Conservation (phyloP, 2,113 vertebrate genomes). For the Leptobrachium leishanense region DNA sequence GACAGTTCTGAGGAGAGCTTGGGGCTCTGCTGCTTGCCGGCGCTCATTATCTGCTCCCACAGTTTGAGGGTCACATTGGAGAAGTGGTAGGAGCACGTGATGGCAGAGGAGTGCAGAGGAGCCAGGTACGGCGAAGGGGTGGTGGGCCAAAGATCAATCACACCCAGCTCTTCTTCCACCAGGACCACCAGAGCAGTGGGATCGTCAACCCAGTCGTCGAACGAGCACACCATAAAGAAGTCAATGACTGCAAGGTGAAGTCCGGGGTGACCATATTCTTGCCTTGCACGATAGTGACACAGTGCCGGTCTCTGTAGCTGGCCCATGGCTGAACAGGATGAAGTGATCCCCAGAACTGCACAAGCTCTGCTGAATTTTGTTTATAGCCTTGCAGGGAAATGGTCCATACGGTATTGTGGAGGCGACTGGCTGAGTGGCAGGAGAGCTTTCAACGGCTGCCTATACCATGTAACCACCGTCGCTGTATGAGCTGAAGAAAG, state of each 20-base stretch:
- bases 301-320: constrained; percentile 95
- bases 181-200: constrained; percentile 87
- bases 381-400: constrained; percentile 96
- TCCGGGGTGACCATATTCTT: constrained; percentile 85
- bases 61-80: constrained; percentile 87
- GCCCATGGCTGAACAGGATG: constrained; percentile 92
- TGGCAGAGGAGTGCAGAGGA: constrained; percentile 91
- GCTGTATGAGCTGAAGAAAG: constrained; percentile 89
- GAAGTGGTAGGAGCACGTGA: constrained; percentile 93
- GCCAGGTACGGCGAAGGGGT: constrained; percentile 89
- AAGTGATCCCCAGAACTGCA: constrained; percentile 77
- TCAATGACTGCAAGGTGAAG: constrained; percentile 95
- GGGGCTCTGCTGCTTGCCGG: constrained; percentile 81
- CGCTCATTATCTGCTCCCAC: constrained; percentile 87
- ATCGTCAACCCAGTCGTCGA: constrained; percentile 75
- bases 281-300: constrained; percentile 87
- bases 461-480: constrained; percentile 91
- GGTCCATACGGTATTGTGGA: constrained; percentile 88
- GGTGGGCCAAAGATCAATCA: constrained; percentile 90
- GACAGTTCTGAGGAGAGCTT: constrained; percentile 86
- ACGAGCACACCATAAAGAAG: constrained; percentile 88
- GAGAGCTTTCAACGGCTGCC: constrained; percentile 61
- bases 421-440: constrained; percentile 71
- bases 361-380: constrained; percentile 90
- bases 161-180: constrained; percentile 94